phyloP scores from a whole-genome alignment of 2,113 vertebrate species.

The Apaloderma vittatum region DNA sequence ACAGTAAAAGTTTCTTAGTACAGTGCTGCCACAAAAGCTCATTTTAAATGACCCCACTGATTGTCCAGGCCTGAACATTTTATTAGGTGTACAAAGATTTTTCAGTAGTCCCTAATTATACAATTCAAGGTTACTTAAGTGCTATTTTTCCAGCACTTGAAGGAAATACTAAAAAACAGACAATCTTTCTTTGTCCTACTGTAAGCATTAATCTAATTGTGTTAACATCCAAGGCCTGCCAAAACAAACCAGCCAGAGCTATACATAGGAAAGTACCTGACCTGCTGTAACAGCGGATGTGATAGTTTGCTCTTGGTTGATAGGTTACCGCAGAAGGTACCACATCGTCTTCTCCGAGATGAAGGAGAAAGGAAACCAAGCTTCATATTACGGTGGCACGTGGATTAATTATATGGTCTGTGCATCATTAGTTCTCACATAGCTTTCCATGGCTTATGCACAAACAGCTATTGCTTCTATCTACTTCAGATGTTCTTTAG shows the following conservation, averaged over 20 bases:
- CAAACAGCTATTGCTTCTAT: neutral
- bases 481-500: neutral
- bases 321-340: neutral
- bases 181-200: neutral
- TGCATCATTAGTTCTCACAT: neutral
- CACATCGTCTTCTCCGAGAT: neutral
- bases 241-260: neutral
- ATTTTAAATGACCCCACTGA: neutral
- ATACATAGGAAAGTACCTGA: neutral
- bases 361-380: neutral
- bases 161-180: neutral
- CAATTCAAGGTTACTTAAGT: neutral
- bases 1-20: neutral
- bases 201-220: neutral
- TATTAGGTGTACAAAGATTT: neutral
- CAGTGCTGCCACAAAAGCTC: neutral
- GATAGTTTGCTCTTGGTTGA: neutral
- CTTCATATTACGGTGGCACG: neutral
- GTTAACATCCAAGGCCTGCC: neutral
- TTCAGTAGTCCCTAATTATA: neutral
- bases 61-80: neutral
- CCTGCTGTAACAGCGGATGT: neutral
- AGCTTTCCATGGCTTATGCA: neutral
- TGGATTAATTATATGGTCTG: accelerated
- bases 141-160: neutral